Evolutionary conservation across 2,888 invertebrate genomes (phyloP), one percentile per base, ranked within the genome.

Genomic region (Sphinx pinastri): DNA sequence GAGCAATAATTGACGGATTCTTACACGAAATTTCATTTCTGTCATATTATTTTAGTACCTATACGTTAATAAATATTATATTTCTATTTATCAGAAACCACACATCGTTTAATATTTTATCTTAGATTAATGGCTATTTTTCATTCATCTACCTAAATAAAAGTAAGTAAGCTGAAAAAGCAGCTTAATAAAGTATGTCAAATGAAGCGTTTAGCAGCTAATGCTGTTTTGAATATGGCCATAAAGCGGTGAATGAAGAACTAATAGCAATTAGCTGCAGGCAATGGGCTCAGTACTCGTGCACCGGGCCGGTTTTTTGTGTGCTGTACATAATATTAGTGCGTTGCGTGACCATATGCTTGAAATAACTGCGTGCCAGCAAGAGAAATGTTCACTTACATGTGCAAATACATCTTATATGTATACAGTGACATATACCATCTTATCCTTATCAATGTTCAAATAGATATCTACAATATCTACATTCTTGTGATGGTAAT

Each of bases 281-380:
- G 71, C 52, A 60, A 63, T 38, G 60, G 73, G 71, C 51, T 70
- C 49, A 38, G 47, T 60, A 69, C 16, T 60, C 51, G 69, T 31
- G 63, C 31, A 69, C 67, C 47, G 58, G 67, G 67, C 67, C 25
- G 58, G 67, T 14, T 45, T 59, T 45, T 52, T 59, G 16, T 47
- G 55, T 70, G 51, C 68, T 66, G 59, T 80, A 77, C 80, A 83
- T 83, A 84, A 82, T 81, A 77, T 77, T 79, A 76, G 80, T 77
- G 76, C 77, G 81, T 82, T 79, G 82, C 84, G 85, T 84, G 85
- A 84, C 83, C 79, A 78, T 76, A 85, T 82, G 85, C 86, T 83
- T 86, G 86, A 82, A 83, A 83, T 84, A 75, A 76, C 78, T 81
- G 84, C 88, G 85, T 88, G 84, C 84, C 80, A 75, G 49, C 73